Percentiles rank a stretch among this genome's conserved stretches.
These are phyloP conservation scores for Pseudomugil tenellus DNA, from an alignment of 2,797 vertebrate genomes.

Conservation along the genomic window DNA sequence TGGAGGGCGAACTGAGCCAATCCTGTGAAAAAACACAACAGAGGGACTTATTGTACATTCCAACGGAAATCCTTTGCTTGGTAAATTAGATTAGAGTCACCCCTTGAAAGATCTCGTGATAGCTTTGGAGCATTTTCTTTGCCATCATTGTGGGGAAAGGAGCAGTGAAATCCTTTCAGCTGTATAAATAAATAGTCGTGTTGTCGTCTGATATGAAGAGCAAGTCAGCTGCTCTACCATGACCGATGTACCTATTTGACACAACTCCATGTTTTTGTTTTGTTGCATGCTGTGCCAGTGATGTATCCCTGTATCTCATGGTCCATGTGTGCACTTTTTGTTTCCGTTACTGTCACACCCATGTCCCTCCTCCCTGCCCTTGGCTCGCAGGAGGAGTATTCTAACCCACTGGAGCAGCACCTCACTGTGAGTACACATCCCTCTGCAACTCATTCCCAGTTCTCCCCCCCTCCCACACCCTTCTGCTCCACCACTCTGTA, in stretches of 20 bases:
- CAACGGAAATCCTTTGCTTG: background rate
- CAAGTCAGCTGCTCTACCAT: constrained; percentile 1
- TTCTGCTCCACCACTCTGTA: constrained; percentile 23
- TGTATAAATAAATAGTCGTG: constrained; percentile 1
- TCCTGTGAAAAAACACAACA: constrained; percentile 10
- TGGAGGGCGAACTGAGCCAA: constrained; percentile 55
- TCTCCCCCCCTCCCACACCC: constrained; percentile 15
- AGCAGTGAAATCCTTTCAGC: background rate
- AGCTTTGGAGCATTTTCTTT: background rate
- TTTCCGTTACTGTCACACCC: constrained; percentile 72
- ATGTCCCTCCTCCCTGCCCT: constrained; percentile 60
- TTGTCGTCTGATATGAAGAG: background rate
- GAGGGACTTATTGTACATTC: background rate
- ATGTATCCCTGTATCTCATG: constrained; percentile 73
- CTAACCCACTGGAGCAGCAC: constrained; percentile 93
- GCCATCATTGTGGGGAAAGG: background rate
- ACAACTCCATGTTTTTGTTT: constrained; percentile 49
- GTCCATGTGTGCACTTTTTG: constrained; percentile 72
- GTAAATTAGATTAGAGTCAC: background rate
- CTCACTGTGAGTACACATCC: constrained; percentile 91
- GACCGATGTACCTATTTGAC: constrained; percentile 26
- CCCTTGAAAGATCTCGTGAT: background rate
- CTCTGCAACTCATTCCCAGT: constrained; percentile 52
- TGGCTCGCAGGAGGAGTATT: constrained; percentile 88
- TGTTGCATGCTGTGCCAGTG: constrained; percentile 62